A percentile compares a stretch with the other conserved stretches of the same genome.
Conservation (phyloP, 2,113 vertebrate genomes). For the Amazona guildingii region DNA sequence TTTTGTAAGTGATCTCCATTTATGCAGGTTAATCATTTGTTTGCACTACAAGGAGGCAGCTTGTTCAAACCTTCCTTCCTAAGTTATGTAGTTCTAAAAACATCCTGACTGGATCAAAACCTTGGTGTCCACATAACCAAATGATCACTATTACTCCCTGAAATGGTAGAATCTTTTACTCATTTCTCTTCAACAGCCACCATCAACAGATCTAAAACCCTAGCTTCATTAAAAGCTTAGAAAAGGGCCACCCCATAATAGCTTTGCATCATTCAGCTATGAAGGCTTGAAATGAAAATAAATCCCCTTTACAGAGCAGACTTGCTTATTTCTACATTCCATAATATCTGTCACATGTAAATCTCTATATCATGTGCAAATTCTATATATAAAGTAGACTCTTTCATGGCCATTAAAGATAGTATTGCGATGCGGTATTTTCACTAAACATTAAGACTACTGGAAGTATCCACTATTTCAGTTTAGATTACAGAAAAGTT, state of each 20-base stretch:
- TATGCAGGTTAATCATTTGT: neutral
- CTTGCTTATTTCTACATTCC: slow-evolving; percentile 29
- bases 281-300: slow-evolving; percentile 46
- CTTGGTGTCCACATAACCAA: neutral
- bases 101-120: neutral
- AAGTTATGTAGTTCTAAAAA: neutral
- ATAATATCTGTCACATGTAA: neutral
- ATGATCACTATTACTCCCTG: neutral
- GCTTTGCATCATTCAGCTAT: slow-evolving; percentile 33
- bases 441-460: neutral
- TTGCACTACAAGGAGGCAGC: neutral
- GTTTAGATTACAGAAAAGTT: neutral
- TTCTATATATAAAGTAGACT: neutral
- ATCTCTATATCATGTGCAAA: neutral
- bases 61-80: neutral
- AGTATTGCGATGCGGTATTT: neutral
- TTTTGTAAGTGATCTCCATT: neutral
- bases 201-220: neutral
- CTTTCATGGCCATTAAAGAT: neutral
- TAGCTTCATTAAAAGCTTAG: slow-evolving; percentile 9
- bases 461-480: neutral
- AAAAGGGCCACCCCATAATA: neutral
- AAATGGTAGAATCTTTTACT: neutral
- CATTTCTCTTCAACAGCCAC: neutral
- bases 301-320: slow-evolving; percentile 38